These are phyloP conservation scores for Podarcis cretensis DNA, from an alignment of 2,113 vertebrate genomes.

Conservation along the genomic window DNA sequence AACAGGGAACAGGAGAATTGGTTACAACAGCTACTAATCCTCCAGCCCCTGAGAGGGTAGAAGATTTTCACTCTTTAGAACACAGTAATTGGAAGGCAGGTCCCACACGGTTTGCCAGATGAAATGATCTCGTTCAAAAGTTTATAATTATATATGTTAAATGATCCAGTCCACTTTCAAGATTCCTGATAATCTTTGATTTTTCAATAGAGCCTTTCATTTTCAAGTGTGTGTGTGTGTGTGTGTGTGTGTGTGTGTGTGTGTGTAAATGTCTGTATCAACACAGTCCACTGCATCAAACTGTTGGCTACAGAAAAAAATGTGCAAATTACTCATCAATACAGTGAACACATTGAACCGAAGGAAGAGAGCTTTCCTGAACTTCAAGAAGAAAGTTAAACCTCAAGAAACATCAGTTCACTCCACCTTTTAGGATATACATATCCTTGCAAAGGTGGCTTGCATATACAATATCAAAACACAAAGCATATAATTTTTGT, in stretches of 20 bases:
- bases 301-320: no score
- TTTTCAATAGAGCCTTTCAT: background rate
- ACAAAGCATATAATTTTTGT: no score
- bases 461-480: no score
- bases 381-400: no score
- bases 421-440: no score
- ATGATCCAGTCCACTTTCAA: background rate
- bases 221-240: background rate
- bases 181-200: background rate
- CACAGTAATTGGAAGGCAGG: slow-evolving; percentile 46
- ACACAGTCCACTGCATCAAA: background rate
- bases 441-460: no score
- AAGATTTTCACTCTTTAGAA: slow-evolving; percentile 54
- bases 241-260: no score
- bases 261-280: no score
- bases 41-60: background rate
- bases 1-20: background rate
- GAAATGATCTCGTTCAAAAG: slow-evolving; percentile 51
- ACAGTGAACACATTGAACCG: no score
- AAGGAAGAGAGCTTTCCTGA: no score
- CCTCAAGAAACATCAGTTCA: no score
- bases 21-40: slow-evolving; percentile 55
- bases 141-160: slow-evolving; percentile 63
- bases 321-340: no score
- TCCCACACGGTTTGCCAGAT: slow-evolving; percentile 56